These are phyloP conservation scores for Octonoba sinensis DNA, from an alignment of 2,888 invertebrate species.

Conservation along the genomic window DNA sequence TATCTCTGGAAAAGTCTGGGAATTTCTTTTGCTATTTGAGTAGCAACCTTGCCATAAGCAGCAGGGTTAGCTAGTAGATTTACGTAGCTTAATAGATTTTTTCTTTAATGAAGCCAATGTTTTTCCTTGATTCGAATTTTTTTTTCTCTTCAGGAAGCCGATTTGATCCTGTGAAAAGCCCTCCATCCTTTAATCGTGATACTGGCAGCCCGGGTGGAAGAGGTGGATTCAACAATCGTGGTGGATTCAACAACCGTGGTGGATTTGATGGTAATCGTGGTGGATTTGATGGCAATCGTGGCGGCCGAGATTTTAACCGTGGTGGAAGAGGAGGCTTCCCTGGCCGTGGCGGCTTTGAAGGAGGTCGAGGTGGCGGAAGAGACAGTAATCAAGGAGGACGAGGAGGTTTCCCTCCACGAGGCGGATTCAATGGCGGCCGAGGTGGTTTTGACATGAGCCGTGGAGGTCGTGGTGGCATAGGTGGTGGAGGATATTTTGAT, in stretches of 20 bases:
- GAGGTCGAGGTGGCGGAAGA: constrained; percentile 1
- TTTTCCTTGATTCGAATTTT: too few relatives aligned
- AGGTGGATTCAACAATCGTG: constrained; percentile 9
- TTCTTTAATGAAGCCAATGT: too few relatives aligned
- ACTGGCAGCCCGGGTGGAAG: background rate
- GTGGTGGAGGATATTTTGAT: background rate
- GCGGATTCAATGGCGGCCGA: background rate
- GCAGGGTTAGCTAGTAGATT: too few relatives aligned
- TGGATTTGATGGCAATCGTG: constrained; percentile 6
- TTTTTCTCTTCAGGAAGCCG: too few relatives aligned
- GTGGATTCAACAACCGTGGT: constrained; percentile 8
- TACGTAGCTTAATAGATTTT: too few relatives aligned
- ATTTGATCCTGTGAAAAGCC: too few relatives aligned
- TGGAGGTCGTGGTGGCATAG: constrained; percentile 3
- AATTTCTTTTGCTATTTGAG: too few relatives aligned
- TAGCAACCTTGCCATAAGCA: too few relatives aligned
- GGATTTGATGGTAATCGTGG: constrained; percentile 10
- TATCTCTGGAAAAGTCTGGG: too few relatives aligned
- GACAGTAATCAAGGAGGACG: background rate
- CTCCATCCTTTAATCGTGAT: too few relatives aligned
- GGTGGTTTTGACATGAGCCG: constrained; percentile 12
- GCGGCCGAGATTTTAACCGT: constrained; percentile 2
- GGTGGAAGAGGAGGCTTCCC: constrained; percentile 6
- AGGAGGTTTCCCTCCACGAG: constrained; percentile 25
- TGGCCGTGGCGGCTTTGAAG: constrained; percentile 1